Conservation (phyloP, 2,113 vertebrate species). For the Hippocampus zosterae region DNA sequence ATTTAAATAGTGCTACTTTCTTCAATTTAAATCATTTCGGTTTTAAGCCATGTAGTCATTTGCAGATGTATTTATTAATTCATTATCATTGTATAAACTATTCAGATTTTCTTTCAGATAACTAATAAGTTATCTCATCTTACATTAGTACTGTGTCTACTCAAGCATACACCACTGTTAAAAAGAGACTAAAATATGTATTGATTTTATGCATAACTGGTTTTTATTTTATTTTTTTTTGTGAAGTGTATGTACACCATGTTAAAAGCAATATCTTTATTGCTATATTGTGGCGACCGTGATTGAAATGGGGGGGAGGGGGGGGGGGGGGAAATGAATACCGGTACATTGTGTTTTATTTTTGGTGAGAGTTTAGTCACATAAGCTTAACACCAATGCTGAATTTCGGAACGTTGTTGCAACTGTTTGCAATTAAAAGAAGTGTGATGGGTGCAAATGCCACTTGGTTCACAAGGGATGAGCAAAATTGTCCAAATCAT, state of each 20-base stretch:
- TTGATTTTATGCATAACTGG: neutral
- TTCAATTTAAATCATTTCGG: neutral
- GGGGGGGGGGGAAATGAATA: neutral
- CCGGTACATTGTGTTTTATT: neutral
- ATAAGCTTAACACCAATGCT: neutral
- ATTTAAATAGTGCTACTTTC: neutral
- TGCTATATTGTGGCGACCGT: neutral
- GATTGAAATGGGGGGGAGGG: neutral
- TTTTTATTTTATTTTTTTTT: neutral
- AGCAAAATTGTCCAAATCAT: neutral
- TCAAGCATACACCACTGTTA: too few species aligned
- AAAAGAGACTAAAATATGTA: too few species aligned
- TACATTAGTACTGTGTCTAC: too few species aligned
- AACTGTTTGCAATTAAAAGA: neutral
- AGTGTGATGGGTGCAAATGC: neutral
- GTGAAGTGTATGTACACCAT: neutral
- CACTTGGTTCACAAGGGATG: neutral
- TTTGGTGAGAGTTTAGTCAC: neutral
- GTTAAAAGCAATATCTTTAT: neutral
- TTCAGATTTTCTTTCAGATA: too few species aligned
- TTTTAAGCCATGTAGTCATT: too few species aligned
- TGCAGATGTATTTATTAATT: too few species aligned
- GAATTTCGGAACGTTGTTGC: neutral
- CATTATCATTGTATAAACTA: too few species aligned
- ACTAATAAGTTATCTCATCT: too few species aligned